phyloP scores from a whole-genome alignment of 2,888 invertebrate genomes.

The Acrobasis suavella region DNA sequence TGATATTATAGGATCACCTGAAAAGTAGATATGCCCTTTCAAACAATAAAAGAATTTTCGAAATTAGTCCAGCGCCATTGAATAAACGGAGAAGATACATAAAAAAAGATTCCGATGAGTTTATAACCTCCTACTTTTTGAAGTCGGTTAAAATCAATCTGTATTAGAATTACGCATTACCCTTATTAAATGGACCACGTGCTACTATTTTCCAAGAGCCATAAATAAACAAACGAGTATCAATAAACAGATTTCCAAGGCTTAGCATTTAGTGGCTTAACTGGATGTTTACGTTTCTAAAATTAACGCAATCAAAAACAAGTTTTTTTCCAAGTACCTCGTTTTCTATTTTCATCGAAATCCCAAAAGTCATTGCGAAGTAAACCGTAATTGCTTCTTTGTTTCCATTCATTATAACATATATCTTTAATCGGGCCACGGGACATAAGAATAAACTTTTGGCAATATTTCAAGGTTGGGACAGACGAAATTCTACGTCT shows the following conservation, averaged over 20 bases:
- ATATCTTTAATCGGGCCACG: slow-evolving; percentile 55
- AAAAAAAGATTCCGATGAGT: too few species aligned
- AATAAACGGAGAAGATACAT: too few species aligned
- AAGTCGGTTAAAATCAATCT: too few species aligned
- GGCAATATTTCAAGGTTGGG: slow-evolving; percentile 80
- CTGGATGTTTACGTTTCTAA: not conserved
- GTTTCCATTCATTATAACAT: slow-evolving; percentile 56
- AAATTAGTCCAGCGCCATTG: too few species aligned
- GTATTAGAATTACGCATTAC: too few species aligned
- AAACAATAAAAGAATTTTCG: too few species aligned
- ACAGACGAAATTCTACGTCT: slow-evolving; percentile 72
- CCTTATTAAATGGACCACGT: not conserved
- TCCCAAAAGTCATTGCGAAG: slow-evolving; percentile 27
- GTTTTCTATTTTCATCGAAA: slow-evolving; percentile 16
- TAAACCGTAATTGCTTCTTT: slow-evolving; percentile 47
- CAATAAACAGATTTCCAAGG: not conserved
- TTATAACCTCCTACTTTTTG: too few species aligned
- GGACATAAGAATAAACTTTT: slow-evolving; percentile 55
- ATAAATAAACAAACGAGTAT: not conserved
- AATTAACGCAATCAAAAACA: slow-evolving; percentile 14
- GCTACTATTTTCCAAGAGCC: not conserved
- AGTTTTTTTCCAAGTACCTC: slow-evolving; percentile 2
- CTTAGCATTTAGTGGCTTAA: not conserved
- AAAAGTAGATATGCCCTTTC: too few species aligned
- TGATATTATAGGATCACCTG: too few species aligned